These are phyloP conservation scores for Galaxea fascicularis DNA, from an alignment of 92 coral and sea anemone species.

Conservation along the genomic window DNA sequence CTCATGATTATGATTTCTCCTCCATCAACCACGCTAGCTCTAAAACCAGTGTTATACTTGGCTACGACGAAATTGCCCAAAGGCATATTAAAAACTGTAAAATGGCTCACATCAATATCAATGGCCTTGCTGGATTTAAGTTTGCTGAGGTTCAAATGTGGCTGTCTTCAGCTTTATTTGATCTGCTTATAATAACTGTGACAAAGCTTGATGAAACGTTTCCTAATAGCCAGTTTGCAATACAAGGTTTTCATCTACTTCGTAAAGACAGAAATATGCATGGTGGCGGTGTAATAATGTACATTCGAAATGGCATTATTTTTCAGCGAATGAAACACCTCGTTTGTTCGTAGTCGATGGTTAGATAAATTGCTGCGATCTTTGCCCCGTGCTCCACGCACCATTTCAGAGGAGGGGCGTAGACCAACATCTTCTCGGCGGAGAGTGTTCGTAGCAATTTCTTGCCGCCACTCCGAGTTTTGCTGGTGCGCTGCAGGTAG, in stretches of 20 bases:
- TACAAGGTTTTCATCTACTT: background rate
- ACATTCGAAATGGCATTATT: background rate
- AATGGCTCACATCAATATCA: background rate
- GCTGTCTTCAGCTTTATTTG: background rate
- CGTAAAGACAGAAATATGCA: background rate
- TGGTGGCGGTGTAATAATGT: background rate
- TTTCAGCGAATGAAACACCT: background rate
- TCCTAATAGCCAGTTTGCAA: slow-evolving; percentile 11
- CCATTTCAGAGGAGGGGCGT: too few species aligned
- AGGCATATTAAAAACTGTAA: background rate
- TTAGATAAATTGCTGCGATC: too few species aligned
- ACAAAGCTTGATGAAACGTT: slow-evolving; percentile 3
- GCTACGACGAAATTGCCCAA: background rate
- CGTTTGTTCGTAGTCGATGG: too few species aligned
- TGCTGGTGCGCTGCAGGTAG: too few species aligned
- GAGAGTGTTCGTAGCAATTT: too few species aligned
- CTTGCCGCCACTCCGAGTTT: too few species aligned
- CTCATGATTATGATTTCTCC: too few species aligned
- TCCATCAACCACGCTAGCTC: too few species aligned
- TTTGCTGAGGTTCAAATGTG: background rate
- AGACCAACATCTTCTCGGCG: too few species aligned
- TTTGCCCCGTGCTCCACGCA: too few species aligned
- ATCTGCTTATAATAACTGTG: slow-evolving; percentile 1
- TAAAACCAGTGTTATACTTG: too few species aligned
- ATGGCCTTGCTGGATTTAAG: background rate